phyloP scores from a whole-genome alignment of 2,113 vertebrate species.

The Psammodynastes pulverulentus region DNA sequence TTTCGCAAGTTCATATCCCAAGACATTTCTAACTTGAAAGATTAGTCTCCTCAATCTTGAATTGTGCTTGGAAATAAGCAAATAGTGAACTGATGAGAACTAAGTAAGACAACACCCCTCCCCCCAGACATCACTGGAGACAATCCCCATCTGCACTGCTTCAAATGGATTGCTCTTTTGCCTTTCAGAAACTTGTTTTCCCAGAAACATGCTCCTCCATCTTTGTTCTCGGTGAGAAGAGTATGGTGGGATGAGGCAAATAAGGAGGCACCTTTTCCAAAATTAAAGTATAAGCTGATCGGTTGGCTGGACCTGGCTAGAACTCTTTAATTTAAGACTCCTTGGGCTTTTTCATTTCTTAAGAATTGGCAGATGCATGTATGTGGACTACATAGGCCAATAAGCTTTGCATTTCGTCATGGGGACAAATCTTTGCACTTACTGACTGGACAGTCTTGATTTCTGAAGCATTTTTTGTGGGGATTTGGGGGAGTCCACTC shows the following conservation, averaged over 20 bases:
- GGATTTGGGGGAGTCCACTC: background rate
- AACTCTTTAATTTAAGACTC: background rate
- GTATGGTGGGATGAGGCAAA: background rate
- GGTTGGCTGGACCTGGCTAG: background rate
- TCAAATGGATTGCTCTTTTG: background rate
- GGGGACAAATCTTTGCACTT: background rate
- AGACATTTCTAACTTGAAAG: background rate
- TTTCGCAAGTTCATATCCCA: background rate
- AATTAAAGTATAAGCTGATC: background rate
- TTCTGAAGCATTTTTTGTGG: background rate
- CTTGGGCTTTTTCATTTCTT: background rate
- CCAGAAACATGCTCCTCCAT: background rate
- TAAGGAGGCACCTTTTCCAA: background rate
- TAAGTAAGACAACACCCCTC: background rate
- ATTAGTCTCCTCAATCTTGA: background rate
- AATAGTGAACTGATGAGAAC: background rate
- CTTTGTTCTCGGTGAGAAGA: background rate
- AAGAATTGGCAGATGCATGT: background rate
- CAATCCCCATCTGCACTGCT: background rate
- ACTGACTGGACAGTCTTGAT: background rate
- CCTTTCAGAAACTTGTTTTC: background rate
- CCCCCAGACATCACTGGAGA: background rate
- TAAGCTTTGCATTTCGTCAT: background rate
- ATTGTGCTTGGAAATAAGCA: background rate
- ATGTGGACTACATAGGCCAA: background rate